These are phyloP conservation scores for Nothoprocta pentlandii DNA, from an alignment of 2,113 vertebrate species.

Conservation along the genomic window DNA sequence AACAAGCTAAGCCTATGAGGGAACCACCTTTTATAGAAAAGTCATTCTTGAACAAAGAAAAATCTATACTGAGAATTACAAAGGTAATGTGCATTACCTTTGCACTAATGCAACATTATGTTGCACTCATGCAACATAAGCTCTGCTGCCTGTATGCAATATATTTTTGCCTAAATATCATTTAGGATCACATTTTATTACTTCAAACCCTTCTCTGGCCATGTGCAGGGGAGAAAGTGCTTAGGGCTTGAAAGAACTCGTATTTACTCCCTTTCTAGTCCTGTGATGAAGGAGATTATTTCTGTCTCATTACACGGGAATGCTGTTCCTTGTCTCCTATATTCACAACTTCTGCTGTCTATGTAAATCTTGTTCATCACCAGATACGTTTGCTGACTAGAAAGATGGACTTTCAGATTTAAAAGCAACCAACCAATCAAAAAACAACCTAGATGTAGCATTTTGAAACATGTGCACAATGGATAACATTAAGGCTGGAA, in stretches of 20 bases:
- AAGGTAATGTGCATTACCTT: background rate
- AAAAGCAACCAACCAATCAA: background rate
- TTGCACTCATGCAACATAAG: background rate
- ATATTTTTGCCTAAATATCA: background rate
- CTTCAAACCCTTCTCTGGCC: background rate
- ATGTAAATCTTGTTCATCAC: background rate
- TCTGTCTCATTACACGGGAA: too few relatives aligned
- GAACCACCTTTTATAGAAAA: background rate
- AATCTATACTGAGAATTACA: background rate
- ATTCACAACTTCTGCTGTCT: background rate
- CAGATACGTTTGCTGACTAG: background rate
- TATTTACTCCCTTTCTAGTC: background rate
- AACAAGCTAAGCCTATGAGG: background rate
- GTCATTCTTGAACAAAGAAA: background rate
- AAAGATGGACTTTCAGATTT: background rate
- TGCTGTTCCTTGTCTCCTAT: background rate
- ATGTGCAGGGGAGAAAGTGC: background rate
- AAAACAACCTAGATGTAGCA: background rate
- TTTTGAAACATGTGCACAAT: background rate
- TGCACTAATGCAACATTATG: too few relatives aligned
- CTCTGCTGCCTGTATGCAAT: background rate
- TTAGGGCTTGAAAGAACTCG: background rate
- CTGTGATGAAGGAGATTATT: background rate
- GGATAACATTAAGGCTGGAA: background rate
- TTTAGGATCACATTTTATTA: background rate